These are phyloP conservation scores for Mylabris phalerata DNA, from an alignment of 1,140 invertebrate genomes.

Conservation along the genomic window DNA sequence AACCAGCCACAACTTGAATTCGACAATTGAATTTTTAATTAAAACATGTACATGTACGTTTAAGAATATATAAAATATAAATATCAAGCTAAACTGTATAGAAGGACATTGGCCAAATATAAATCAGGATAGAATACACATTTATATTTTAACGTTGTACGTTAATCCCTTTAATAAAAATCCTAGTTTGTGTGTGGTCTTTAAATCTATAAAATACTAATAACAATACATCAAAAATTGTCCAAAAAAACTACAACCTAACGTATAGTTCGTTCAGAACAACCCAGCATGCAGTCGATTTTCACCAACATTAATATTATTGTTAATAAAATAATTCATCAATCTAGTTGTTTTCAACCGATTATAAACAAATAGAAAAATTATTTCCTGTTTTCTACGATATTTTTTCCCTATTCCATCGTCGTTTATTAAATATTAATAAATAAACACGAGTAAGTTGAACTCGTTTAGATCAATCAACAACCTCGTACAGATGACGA, in stretches of 20 bases:
- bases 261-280: not conserved
- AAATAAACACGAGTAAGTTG: too few relatives aligned
- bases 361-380: too few relatives aligned
- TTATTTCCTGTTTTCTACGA: too few relatives aligned
- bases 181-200: slow-evolving; percentile 19
- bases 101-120: slow-evolving; percentile 6
- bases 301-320: too few relatives aligned
- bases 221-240: slow-evolving; percentile 17
- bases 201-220: slow-evolving; percentile 3
- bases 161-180: slow-evolving; percentile 11
- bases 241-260: not conserved
- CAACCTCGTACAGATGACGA: too few relatives aligned
- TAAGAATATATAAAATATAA: slow-evolving; percentile 8
- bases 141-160: too few relatives aligned
- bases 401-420: too few relatives aligned
- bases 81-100: slow-evolving; percentile 5
- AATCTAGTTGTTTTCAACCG: too few relatives aligned
- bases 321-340: too few relatives aligned
- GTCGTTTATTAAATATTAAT: too few relatives aligned
- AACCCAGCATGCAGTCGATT: too few relatives aligned
- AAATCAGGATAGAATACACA: slow-evolving; percentile 8
- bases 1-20: slow-evolving; percentile 9
- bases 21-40: slow-evolving; percentile 16
- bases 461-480: too few relatives aligned
- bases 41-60: slow-evolving; percentile 5